phyloP scores from a whole-genome alignment of 1,140 invertebrate species.

The Bactericera cockerelli region DNA sequence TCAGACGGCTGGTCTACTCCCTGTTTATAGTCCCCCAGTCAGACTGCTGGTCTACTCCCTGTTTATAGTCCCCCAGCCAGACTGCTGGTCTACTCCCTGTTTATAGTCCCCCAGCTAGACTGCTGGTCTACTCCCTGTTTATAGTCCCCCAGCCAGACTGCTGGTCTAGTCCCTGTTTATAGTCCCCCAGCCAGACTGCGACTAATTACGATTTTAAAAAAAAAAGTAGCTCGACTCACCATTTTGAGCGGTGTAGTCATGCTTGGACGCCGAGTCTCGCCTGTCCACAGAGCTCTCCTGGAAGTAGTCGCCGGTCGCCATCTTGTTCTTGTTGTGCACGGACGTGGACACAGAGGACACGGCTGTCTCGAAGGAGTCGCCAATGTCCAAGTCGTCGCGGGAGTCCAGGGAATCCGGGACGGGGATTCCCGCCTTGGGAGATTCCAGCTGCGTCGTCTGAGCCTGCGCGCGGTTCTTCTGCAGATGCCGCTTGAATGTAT shows the following conservation, averaged over 20 bases:
- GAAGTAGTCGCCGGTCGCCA: constrained; percentile 17
- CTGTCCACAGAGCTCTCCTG: constrained; percentile 13
- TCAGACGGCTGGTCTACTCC: too few species aligned
- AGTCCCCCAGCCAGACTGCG: too few species aligned
- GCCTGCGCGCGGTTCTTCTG: neutral
- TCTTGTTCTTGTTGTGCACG: constrained; percentile 17
- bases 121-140: too few species aligned
- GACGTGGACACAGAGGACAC: constrained; percentile 36
- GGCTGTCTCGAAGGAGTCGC: constrained; percentile 41
- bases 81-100: too few species aligned
- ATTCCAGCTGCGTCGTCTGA: neutral
- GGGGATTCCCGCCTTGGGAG: neutral
- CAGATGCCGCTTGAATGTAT: constrained; percentile 4
- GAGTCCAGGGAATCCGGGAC: constrained; percentile 36
- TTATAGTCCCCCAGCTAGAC: too few species aligned
- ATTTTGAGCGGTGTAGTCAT: constrained; percentile 5
- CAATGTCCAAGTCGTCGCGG: constrained; percentile 34
- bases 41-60: too few species aligned
- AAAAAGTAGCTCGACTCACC: too few species aligned
- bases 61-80: too few species aligned
- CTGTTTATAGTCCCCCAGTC: too few species aligned
- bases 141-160: too few species aligned
- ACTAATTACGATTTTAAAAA: too few species aligned
- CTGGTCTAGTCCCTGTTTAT: too few species aligned
- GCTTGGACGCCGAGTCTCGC: neutral